Percentiles rank a stretch among this genome's conserved stretches.
These are phyloP conservation scores for Mythimna vitellina DNA, from an alignment of 2,888 invertebrate species.

Conservation along the genomic window DNA sequence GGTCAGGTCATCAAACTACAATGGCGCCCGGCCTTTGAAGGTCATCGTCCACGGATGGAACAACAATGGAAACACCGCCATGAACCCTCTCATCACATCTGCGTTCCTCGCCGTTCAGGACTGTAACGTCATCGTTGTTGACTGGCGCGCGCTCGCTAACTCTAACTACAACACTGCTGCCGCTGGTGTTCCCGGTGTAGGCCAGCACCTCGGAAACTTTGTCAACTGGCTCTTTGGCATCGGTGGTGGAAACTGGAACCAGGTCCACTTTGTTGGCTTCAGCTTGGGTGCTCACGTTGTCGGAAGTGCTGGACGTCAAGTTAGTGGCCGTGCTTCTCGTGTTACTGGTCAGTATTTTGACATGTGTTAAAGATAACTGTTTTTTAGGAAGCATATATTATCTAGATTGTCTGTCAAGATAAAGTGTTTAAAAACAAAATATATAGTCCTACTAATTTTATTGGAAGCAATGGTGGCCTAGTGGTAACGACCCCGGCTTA, in stretches of 20 bases:
- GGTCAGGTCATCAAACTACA: slow-evolving; percentile 74
- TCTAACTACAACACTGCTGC: slow-evolving; percentile 69
- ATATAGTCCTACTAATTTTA: slow-evolving; percentile 42
- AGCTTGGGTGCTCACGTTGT: slow-evolving; percentile 85
- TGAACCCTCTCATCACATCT: slow-evolving; percentile 73
- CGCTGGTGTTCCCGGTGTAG: slow-evolving; percentile 74
- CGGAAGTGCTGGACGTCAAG: slow-evolving; percentile 78
- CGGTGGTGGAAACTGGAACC: slow-evolving; percentile 79
- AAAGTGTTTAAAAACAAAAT: slow-evolving; percentile 35
- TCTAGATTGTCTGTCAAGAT: neutral
- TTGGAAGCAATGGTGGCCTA: too few species aligned
- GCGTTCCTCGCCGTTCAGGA: slow-evolving; percentile 77
- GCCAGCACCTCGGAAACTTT: slow-evolving; percentile 78
- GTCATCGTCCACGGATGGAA: slow-evolving; percentile 83
- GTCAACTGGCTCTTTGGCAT: slow-evolving; percentile 77
- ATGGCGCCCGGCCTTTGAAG: slow-evolving; percentile 68
- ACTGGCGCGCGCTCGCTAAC: slow-evolving; percentile 77
- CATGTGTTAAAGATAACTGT: neutral
- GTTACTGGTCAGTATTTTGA: slow-evolving; percentile 76
- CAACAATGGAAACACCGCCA: slow-evolving; percentile 72
- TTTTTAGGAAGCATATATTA: too few species aligned
- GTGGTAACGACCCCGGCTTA: too few species aligned
- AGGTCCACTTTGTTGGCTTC: slow-evolving; percentile 82
- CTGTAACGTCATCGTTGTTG: slow-evolving; percentile 80
- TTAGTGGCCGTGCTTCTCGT: slow-evolving; percentile 70